phyloP scores from a whole-genome alignment of 2,888 invertebrate genomes.

The Philhelius pedissequus region DNA sequence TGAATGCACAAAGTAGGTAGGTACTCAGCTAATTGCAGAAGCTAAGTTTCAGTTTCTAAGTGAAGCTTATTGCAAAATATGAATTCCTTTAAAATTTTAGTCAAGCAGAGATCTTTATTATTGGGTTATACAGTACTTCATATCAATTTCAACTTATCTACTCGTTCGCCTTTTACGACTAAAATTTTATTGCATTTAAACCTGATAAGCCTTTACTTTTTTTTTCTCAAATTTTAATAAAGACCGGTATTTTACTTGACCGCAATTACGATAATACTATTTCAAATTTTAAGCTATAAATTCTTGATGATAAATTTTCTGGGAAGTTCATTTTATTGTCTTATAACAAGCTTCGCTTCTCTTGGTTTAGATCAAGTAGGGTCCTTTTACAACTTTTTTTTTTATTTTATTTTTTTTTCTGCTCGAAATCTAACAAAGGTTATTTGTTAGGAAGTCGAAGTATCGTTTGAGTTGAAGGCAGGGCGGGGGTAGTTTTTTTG shows the following conservation, averaged over 20 bases:
- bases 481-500: neutral
- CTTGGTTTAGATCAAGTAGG: neutral
- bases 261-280: neutral
- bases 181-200: too few relatives aligned
- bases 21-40: too few relatives aligned
- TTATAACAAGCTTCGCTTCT: neutral
- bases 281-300: neutral
- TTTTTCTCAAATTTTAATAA: neutral
- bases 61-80: too few relatives aligned
- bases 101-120: too few relatives aligned
- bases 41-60: too few relatives aligned
- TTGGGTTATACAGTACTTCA: too few relatives aligned
- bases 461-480: neutral
- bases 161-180: too few relatives aligned
- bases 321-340: neutral
- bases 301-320: neutral
- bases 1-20: too few relatives aligned
- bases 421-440: neutral
- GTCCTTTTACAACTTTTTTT: neutral
- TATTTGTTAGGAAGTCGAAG: neutral
- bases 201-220: neutral
- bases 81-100: too few relatives aligned
- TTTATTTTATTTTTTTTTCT: too few relatives aligned
- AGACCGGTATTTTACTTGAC: neutral
- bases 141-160: too few relatives aligned